Base-by-base conservation (phyloP, 2,797 vertebrate genomes). In the Peromyscus eremicus region DNA sequence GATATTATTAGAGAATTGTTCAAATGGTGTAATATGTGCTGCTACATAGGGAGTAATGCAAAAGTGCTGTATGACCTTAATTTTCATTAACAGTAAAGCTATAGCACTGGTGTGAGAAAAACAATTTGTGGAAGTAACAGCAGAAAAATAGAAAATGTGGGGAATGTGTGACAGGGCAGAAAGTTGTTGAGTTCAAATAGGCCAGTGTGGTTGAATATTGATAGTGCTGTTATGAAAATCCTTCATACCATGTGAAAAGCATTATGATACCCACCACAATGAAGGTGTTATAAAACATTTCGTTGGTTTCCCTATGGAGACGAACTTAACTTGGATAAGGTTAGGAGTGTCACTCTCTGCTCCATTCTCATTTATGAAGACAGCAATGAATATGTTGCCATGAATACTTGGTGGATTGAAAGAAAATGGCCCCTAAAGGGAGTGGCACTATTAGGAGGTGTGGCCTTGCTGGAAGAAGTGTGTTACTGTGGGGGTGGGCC, bases 201-300 rank as follows among this genome's bases (percentile, higher is more conserved):
- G 16, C n/a, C 12, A 89, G 49, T 62, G 60, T 81, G 57, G 27
- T 34, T 27, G 68, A 88, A 25, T 87, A 80, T 60, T 70, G 66
- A 57, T 9, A 43, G n/a, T 12, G 13, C 14, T 29, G 9, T 80
- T 83, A 17, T 79, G 83, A 83, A 49, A 80, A 52, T 21, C 64
- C 37, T 16, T 71, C 37, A 13, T 84, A 64, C 55, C 8, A 29
- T 8, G 12, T 57, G 5, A 80, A 87, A 57, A 23, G 1, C 25
- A 62, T 19, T 68, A 55, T 46, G 49, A 37, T 13, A 84, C 12
- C 6, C 0, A 40, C 73, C 25, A 64, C 16, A 81, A 11, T 16
- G 70, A 37, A 96, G 34, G 17, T 43, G 40, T 68, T 49, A 82
- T 86, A 81, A 89, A 89, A 52, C 23, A 93, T 73, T 77, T 85